phyloP scores from a whole-genome alignment of 2,113 vertebrate genomes.

The Nannobrachium achirus region DNA sequence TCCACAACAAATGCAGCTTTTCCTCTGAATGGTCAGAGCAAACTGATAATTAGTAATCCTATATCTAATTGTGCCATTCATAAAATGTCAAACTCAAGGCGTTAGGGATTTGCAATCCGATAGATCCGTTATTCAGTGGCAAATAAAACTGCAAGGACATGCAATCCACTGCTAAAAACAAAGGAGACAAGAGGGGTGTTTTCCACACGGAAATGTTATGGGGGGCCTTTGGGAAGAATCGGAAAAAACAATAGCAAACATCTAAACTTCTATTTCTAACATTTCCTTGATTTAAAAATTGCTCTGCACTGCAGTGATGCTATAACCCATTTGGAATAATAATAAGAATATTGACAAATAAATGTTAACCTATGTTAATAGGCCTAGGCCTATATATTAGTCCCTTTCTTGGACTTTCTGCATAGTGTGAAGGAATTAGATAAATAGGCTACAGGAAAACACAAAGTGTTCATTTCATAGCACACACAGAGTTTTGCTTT shows the following conservation, averaged over 20 bases:
- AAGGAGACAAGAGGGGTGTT: constrained; percentile 32
- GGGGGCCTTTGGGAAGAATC: neutral
- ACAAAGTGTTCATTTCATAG: constrained; percentile 29
- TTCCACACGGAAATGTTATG: neutral
- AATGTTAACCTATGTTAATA: too few species aligned
- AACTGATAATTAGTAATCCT: constrained; percentile 79
- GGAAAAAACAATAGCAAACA: too few species aligned
- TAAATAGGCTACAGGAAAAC: constrained; percentile 18
- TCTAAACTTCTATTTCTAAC: too few species aligned
- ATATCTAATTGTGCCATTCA: constrained; percentile 77
- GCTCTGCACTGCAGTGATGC: neutral
- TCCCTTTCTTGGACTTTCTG: neutral
- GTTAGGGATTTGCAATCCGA: constrained; percentile 64
- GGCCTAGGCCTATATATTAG: too few species aligned
- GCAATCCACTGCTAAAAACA: constrained; percentile 63
- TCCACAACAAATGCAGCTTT: constrained; percentile 71
- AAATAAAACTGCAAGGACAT: constrained; percentile 58
- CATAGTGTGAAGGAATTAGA: neutral
- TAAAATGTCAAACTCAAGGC: constrained; percentile 68
- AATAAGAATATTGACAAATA: neutral
- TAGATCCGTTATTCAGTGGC: constrained; percentile 68
- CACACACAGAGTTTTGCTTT: constrained; percentile 64
- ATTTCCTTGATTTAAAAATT: too few species aligned
- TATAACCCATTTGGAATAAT: neutral
- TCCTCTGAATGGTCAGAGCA: constrained; percentile 56